phyloP scores from a whole-genome alignment of 2,888 invertebrate genomes.

The Hypolimnas misippus region DNA sequence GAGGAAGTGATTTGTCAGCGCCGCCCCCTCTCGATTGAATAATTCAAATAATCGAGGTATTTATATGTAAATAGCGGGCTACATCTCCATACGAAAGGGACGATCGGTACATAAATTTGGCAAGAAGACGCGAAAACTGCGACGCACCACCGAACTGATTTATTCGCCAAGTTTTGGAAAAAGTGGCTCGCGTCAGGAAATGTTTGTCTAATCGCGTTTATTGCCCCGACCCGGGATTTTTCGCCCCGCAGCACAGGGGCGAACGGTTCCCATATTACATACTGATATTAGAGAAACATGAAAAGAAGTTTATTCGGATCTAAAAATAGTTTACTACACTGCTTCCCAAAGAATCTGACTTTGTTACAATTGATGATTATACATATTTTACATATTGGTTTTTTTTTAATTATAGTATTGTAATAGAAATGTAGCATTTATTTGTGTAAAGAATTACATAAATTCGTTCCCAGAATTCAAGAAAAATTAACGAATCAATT shows the following conservation, averaged over 20 bases:
- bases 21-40: slow-evolving; percentile 84
- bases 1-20: slow-evolving; percentile 84
- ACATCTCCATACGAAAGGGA: slow-evolving; percentile 84
- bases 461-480: slow-evolving; percentile 4
- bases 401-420: background rate
- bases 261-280: slow-evolving; percentile 47
- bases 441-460: too few species aligned
- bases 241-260: slow-evolving; percentile 67
- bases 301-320: slow-evolving; percentile 49
- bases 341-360: background rate
- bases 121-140: slow-evolving; percentile 82
- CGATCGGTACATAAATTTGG: slow-evolving; percentile 84
- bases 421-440: background rate
- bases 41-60: slow-evolving; percentile 85
- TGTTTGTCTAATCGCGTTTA: slow-evolving; percentile 84
- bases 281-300: slow-evolving; percentile 43
- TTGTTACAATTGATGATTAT: too few species aligned
- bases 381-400: too few species aligned
- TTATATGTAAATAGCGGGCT: slow-evolving; percentile 83
- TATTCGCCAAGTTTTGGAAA: slow-evolving; percentile 81
- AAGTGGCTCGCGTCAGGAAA: slow-evolving; percentile 81
- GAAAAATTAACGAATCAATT: slow-evolving; percentile 22
- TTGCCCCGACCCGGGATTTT: slow-evolving; percentile 71
- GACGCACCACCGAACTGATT: slow-evolving; percentile 82
- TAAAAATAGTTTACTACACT: slow-evolving; percentile 36